These are phyloP conservation scores for Eudyptes chrysolophus DNA, from an alignment of 2,113 vertebrate species.

Conservation along the genomic window DNA sequence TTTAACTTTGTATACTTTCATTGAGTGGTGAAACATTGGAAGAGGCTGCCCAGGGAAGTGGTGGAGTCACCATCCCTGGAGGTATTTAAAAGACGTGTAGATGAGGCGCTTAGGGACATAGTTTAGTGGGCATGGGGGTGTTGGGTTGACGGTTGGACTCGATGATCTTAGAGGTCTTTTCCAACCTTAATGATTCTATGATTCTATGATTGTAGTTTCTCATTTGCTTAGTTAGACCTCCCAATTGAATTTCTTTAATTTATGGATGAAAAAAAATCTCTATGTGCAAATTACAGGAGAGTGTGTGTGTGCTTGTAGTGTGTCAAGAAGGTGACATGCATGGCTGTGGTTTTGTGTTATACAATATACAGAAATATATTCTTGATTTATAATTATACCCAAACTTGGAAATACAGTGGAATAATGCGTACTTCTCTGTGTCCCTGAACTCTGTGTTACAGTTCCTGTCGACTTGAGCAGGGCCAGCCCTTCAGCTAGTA, in stretches of 20 bases:
- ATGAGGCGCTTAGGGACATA: too few species aligned
- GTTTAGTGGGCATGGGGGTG: too few species aligned
- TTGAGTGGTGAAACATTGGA: too few species aligned
- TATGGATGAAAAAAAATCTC: not conserved
- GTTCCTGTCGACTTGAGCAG: not conserved
- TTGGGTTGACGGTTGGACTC: too few species aligned
- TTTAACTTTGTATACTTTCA: not conserved
- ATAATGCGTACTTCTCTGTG: accelerated
- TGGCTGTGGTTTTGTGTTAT: not conserved
- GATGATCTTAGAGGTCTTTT: too few species aligned
- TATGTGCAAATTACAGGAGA: not conserved
- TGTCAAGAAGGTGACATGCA: not conserved
- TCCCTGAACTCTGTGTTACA: not conserved
- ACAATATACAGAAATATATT: not conserved
- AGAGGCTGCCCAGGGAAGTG: too few species aligned
- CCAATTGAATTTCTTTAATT: not conserved
- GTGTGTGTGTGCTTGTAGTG: not conserved
- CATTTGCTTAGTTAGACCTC: not conserved
- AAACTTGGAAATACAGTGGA: not conserved
- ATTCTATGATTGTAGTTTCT: not conserved
- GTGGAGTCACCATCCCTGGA: too few species aligned
- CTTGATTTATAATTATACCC: not conserved
- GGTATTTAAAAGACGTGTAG: too few species aligned
- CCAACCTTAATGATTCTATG: too few species aligned
- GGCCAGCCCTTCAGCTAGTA: not conserved